Base-by-base conservation (phyloP, 2,888 invertebrate species). In the Machimus atricapillus region DNA sequence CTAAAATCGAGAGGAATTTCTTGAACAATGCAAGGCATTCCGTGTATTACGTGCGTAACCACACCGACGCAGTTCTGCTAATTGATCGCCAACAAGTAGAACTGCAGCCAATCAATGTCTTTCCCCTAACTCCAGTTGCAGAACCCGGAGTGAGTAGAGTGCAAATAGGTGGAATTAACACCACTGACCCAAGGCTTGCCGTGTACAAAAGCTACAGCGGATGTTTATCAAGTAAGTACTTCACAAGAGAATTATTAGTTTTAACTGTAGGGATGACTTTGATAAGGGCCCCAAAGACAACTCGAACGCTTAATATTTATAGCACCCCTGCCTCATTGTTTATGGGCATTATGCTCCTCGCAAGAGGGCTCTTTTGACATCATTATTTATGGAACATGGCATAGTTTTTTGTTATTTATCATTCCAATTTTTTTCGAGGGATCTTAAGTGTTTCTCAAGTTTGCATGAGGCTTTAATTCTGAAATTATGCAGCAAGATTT, bases 201-300 rank as follows among this genome's bases (percentile, higher is more conserved):
- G 96, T 96, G 87, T 97, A 96, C 91, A 97, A 96, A 91, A 96
- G 97, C 89, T 98, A 97, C 92, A 97, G 96, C 90, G 97, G 98
- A 87, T 98, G 98, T 92, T 93, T 98, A 88, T 97, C 97, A 89
- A 98, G 97, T 97, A 93, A 95, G 95, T 94, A 43, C 52, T 74
- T 43, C 86, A 87, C 86, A 79, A 34, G 86, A 85, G 83, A 81
- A 76, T 88, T 87, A 76, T 88, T 81, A 82, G 82, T 87, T 58
- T 66, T 37, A 77, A 86, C 34, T 52, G 85, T 16, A 9, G 77
- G 40, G 77, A 56, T 86, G 43, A 88, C 81, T 82, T 86, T 86
- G 87, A 85, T 87, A 82, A 79, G 76, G 76, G 85, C 83, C 31
- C 4, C 73, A 46, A 34, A n/a, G 19, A 34, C 34, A 34, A 19